Base-by-base conservation (phyloP, 2,797 vertebrate genomes). In the Mormyrus hasselquistii region DNA sequence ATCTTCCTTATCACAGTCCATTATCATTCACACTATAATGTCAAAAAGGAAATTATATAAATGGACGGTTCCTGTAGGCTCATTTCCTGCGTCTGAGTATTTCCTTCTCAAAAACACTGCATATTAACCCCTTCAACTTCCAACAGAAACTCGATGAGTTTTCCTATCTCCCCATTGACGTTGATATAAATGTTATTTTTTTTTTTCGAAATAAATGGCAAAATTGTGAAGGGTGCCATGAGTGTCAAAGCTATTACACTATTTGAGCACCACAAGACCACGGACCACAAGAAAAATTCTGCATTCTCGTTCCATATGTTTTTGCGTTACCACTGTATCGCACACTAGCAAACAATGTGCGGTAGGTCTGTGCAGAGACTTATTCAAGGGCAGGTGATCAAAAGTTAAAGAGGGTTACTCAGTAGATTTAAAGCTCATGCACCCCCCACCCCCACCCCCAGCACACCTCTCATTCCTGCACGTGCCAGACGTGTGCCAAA, bases 81-180 rank as follows among this genome's bases (percentile, higher is more conserved):
- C 94, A 96, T 95, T 96, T 96, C 95, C 96, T 95, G 95, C 94
- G 93, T 93, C 93, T 91, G 90, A 93, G 94, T 95, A 93, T 94
- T 95, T 96, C 93, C 93, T 93, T 92, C 93, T 93, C 90, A 91
- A 91, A 89, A 87, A 84, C 86, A 41, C 44, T 82, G 55, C 83
- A 87, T 89, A 73, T 88, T 87, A 88, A 62, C 88, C 87, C 89
- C 53, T 10, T 49, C 82, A 55, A 50, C 44, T 41, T 50, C 62
- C 62, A 29, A 25, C 41, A 19, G 7, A 12, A 62, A 57, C 55
- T 34, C 8, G 5, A 41, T 47, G 8, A 22, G 59, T 65, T 65
- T 29, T 14, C 49, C 38, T 62, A 2, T 6, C 7, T 65, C 41
- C 57, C 62, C 22, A 25, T 10, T 65, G 2, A 65, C 9, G 29